Conservation (phyloP, 2,797 vertebrate species). For the Denticeps clupeoides region DNA sequence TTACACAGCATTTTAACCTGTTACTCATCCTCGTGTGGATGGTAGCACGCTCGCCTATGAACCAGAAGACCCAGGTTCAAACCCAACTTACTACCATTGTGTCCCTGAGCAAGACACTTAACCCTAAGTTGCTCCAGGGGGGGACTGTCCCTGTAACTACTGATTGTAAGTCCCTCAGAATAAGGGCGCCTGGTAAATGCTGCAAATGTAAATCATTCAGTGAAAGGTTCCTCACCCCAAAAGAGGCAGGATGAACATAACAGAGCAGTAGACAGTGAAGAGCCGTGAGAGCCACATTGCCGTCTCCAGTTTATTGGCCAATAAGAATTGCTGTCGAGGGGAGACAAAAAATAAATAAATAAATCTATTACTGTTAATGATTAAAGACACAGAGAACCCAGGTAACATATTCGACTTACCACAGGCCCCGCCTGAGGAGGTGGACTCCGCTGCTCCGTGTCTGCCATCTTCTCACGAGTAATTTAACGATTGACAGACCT, state of each 20-base stretch:
- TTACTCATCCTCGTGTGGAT: too few species aligned
- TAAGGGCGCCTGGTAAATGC: too few species aligned
- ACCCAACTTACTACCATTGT: too few species aligned
- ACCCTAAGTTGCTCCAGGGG: too few species aligned
- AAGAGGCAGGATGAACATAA: slow-evolving; percentile 91
- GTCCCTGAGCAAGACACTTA: too few species aligned
- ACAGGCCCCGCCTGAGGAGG: slow-evolving; percentile 49
- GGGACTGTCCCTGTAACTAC: too few species aligned
- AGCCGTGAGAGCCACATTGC: slow-evolving; percentile 97
- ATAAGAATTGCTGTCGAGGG: slow-evolving; percentile 80
- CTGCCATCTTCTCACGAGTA: slow-evolving; percentile 52
- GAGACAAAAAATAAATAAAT: too few species aligned
- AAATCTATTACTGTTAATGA: too few species aligned
- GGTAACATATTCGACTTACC: slow-evolving; percentile 39
- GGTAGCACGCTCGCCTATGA: too few species aligned
- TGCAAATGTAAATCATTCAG: neutral
- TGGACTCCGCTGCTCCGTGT: slow-evolving; percentile 47
- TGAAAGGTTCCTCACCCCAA: slow-evolving; percentile 73
- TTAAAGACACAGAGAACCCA: neutral
- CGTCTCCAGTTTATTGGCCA: slow-evolving; percentile 91
- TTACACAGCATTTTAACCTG: too few species aligned
- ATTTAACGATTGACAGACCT: neutral
- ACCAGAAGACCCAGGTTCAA: too few species aligned
- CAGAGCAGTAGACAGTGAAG: slow-evolving; percentile 93
- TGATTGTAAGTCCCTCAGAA: too few species aligned